phyloP scores from a whole-genome alignment of 2,113 vertebrate genomes.

The Uropsilus gracilis region DNA sequence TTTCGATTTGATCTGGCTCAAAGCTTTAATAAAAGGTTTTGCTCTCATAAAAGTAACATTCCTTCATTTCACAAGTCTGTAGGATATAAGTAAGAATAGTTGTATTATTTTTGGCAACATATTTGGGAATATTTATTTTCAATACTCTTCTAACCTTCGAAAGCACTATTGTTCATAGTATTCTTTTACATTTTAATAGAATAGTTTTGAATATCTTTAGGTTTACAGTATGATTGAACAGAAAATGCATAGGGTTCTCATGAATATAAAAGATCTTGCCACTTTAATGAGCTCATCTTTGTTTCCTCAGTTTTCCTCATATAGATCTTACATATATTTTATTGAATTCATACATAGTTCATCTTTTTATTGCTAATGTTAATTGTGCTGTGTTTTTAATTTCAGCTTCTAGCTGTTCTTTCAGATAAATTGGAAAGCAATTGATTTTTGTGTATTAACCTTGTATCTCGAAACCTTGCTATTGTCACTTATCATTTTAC shows the following conservation, averaged over 20 bases:
- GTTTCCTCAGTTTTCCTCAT: background rate
- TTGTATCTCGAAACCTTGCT: background rate
- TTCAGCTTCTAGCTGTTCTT: background rate
- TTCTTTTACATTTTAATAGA: background rate
- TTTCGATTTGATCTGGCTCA: slow-evolving; percentile 29
- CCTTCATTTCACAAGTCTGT: background rate
- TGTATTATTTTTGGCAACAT: background rate
- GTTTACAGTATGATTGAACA: background rate
- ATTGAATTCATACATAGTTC: background rate
- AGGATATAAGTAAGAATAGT: background rate
- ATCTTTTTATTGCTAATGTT: background rate
- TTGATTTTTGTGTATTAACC: background rate
- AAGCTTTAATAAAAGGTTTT: background rate
- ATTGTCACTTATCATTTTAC: background rate
- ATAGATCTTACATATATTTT: background rate
- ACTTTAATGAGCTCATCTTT: background rate
- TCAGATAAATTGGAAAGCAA: background rate
- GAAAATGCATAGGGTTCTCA: background rate
- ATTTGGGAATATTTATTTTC: background rate
- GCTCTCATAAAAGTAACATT: background rate
- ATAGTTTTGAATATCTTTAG: background rate
- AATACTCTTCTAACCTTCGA: background rate
- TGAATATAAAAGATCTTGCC: background rate
- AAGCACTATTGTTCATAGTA: background rate
- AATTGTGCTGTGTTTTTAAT: background rate